phyloP scores from a whole-genome alignment of 2,113 vertebrate species.

The Psittacula cyanocephala region DNA sequence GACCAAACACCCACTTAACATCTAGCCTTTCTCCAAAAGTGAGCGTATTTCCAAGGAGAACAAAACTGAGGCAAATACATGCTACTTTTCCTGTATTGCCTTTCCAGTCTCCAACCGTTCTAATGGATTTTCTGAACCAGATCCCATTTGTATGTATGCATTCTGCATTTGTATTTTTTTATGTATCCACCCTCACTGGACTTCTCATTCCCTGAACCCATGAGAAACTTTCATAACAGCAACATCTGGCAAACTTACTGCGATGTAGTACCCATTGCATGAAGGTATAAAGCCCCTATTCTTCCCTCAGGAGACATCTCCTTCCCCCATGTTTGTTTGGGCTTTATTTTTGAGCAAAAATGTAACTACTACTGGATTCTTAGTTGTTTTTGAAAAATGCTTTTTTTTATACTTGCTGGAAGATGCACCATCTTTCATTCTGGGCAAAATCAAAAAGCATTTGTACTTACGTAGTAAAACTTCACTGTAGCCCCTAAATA shows the following conservation, averaged over 20 bases:
- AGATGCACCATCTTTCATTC: not conserved
- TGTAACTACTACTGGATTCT: not conserved
- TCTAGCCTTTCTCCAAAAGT: not conserved
- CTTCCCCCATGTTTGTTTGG: fast-evolving
- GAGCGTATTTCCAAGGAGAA: not conserved
- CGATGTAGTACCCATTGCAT: not conserved
- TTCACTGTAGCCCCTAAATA: not conserved
- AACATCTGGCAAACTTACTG: not conserved
- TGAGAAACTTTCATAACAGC: not conserved
- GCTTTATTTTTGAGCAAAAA: not conserved
- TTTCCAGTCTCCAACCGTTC: not conserved
- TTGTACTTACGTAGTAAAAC: not conserved
- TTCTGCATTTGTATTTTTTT: not conserved
- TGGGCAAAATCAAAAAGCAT: not conserved
- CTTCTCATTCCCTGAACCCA: not conserved
- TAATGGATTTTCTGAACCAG: not conserved
- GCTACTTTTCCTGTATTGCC: not conserved
- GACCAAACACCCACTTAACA: not conserved
- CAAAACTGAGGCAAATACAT: not conserved
- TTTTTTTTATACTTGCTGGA: not conserved
- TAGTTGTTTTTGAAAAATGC: not conserved
- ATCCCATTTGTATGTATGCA: not conserved
- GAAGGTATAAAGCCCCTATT: not conserved
- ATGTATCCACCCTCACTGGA: not conserved
- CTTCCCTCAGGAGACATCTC: not conserved